Evolutionary conservation across 2,888 invertebrate genomes (phyloP), one percentile per base, ranked within the genome.

Genomic region (Orchesella flavescens): DNA sequence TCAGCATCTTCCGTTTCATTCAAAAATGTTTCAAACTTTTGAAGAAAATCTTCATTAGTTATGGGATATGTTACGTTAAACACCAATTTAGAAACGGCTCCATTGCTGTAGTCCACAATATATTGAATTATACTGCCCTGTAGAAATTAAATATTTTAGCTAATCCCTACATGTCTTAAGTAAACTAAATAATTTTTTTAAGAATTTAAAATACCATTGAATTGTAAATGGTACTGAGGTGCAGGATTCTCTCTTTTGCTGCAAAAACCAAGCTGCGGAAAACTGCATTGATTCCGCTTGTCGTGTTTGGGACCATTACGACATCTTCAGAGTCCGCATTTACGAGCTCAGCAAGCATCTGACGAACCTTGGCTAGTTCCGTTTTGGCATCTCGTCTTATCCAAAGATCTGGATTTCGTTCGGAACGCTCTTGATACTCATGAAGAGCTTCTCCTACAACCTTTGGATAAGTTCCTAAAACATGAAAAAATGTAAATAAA

Each of bases 381-480:
- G 34, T 66, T 15, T 43, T 44, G 0, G 71, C 79, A 0, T 87
- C 86, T 4, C 84, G 81, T 9, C 87, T 78, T 3, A 87, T 77
- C 87, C 87, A 87, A 10, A 84, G 63, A 7, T 87, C 86, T 0
- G 84, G 43, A 57, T 87, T 86, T 10, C 76, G 53, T 44, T 87
- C 87, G 0, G 84, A 59, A 2, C 84, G 80, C 1, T 19, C 68
- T 74, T 85, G 84, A 24, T 72, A 84, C 15, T 34, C 66, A 13
- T 80, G 85, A 0, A 87, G 79, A 17, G 85, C 83, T n/a, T n/a
- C 34, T 49, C 34, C 55, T 0, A 86, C 86, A 0, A 23, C 49
- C 44, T 84, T 84, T 0, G 87, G 87, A 61, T 85, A 84, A 1
- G 84, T 85, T 46, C 87, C 85, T 86, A 23, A 44, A n/a, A n/a